Conservation (phyloP, 1,140 invertebrate genomes). For the Caligus rogercresseyi region DNA sequence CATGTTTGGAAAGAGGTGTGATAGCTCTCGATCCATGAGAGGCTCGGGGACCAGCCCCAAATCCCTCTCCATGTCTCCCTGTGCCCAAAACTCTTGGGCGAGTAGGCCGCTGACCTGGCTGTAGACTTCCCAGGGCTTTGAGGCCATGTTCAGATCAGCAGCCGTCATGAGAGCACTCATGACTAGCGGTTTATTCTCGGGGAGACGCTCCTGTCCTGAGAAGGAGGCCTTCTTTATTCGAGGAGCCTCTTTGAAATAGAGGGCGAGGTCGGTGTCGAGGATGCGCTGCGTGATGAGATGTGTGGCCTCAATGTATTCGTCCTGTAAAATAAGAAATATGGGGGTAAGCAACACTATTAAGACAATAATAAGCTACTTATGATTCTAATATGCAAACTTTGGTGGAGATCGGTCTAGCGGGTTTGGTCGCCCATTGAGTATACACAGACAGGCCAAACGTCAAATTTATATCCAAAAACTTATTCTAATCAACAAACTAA, state of each 20-base stretch:
- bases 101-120: neutral
- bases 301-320: slow-evolving; percentile 4
- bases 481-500: no score
- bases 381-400: no score
- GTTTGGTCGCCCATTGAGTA: no score
- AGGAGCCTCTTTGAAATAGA: slow-evolving; percentile 8
- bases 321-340: neutral
- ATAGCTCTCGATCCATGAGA: slow-evolving; percentile 11
- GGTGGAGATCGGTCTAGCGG: no score
- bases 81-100: slow-evolving; percentile 18
- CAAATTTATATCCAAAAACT: no score
- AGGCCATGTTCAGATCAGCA: slow-evolving; percentile 11
- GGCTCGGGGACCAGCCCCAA: neutral
- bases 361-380: no score
- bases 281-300: slow-evolving; percentile 7
- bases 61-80: slow-evolving; percentile 16
- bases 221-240: neutral
- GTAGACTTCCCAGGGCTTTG: slow-evolving; percentile 20
- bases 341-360: no score
- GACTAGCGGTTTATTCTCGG: slow-evolving; percentile 6
- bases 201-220: neutral
- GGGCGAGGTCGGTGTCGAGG: slow-evolving; percentile 16
- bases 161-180: slow-evolving; percentile 14
- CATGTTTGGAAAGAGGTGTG: neutral
- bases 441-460: no score